Conservation (phyloP, 2,797 vertebrate genomes). For the Caiman crocodilus region DNA sequence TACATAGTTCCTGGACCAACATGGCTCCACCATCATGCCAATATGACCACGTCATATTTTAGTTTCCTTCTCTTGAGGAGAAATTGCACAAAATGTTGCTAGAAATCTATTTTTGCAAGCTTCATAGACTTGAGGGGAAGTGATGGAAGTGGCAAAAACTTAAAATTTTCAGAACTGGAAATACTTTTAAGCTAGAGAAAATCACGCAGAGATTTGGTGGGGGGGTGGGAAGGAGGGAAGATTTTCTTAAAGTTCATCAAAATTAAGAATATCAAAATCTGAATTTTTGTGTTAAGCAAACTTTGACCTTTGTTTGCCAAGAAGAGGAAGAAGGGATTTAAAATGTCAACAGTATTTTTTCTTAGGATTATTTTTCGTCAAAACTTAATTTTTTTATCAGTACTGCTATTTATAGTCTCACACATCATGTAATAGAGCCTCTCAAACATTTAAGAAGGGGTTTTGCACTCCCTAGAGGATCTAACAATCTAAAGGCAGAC, state of each 20-base stretch:
- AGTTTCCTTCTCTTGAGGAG: background rate
- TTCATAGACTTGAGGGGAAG: background rate
- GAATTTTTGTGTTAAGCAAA: background rate
- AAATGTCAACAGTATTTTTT: background rate
- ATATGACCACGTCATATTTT: background rate
- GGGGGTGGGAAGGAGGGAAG: no score
- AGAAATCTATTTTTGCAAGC: background rate
- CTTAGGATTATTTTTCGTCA: background rate
- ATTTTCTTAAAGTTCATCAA: background rate
- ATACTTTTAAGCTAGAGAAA: background rate
- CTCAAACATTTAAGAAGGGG: background rate
- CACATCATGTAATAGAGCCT: background rate
- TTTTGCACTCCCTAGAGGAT: background rate
- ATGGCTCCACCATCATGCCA: no score
- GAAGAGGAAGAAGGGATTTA: background rate
- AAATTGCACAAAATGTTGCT: background rate
- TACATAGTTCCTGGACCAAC: no score
- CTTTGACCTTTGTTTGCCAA: background rate
- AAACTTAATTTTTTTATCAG: background rate
- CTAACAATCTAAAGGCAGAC: background rate
- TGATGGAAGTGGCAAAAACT: background rate
- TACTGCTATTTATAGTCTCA: no score
- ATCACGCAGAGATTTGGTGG: background rate
- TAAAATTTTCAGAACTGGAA: no score
- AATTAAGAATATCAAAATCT: background rate